Conservation (phyloP, 2,797 vertebrate species). For the Leptatherina wallacei region DNA sequence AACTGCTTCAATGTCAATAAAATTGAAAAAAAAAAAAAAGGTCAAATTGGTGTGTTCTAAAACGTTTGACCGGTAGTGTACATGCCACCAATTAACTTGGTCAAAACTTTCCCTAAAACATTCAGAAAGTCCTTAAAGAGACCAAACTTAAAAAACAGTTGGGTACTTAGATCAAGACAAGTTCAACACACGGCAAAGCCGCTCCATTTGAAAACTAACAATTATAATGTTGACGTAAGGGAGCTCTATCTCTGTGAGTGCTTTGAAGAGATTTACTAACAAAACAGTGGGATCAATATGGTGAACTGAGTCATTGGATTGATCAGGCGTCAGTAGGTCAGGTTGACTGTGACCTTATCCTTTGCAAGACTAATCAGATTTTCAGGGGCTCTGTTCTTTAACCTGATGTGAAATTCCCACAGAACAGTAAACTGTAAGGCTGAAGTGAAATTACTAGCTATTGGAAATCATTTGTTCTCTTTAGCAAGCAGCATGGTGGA, state of each 20-base stretch:
- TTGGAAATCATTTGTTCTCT: conserved; percentile 71
- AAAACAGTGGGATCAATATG: conserved; percentile 9
- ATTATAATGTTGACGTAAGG: neutral
- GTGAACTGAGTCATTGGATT: conserved; percentile 33
- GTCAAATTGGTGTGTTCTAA: too few relatives aligned
- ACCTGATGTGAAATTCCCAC: conserved; percentile 39
- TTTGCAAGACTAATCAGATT: conserved; percentile 47
- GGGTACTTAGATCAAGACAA: neutral
- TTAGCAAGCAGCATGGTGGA: conserved; percentile 31
- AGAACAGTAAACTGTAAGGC: conserved; percentile 47
- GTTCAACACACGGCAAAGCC: neutral
- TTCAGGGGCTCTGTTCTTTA: conserved; percentile 25
- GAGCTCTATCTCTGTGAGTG: neutral
- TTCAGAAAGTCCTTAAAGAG: neutral
- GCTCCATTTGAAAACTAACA: conserved; percentile 1
- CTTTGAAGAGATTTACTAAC: neutral
- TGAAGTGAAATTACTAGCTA: conserved; percentile 43
- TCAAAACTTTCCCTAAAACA: neutral
- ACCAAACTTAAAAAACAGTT: neutral
- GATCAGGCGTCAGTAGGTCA: conserved; percentile 57
- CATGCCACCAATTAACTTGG: too few relatives aligned
- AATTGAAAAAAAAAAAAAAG: too few relatives aligned
- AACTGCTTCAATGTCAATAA: neutral
- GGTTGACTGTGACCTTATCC: conserved; percentile 55
- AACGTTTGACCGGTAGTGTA: neutral